Evolutionary conservation across 2,888 invertebrate genomes (phyloP).

Genomic region (Nowickia ferox): DNA sequence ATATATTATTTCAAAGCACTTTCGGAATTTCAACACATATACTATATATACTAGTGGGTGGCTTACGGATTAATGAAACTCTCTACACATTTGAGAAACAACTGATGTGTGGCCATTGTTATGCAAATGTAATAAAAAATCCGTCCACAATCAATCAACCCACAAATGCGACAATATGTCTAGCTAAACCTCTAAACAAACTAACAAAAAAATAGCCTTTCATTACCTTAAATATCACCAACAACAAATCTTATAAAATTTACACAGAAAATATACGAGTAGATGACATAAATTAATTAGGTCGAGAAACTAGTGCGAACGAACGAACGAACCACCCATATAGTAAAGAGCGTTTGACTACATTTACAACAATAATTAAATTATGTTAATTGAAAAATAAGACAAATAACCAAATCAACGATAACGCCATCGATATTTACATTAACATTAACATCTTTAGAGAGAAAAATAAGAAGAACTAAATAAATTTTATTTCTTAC

Average conservation of each 20-base stretch:
- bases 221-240: not conserved
- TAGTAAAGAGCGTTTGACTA: slow-evolving; percentile 42
- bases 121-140: slow-evolving; percentile 1
- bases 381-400: slow-evolving; percentile 61
- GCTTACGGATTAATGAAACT: slow-evolving; percentile 1
- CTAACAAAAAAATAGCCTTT: not conserved
- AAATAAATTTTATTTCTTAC: slow-evolving; percentile 29
- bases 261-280: slow-evolving; percentile 22
- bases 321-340: slow-evolving; percentile 45
- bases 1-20: not conserved
- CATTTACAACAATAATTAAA: slow-evolving; percentile 59
- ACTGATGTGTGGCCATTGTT: slow-evolving; percentile 3
- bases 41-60: slow-evolving; percentile 12
- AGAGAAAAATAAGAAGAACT: not conserved
- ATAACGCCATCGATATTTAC: not conserved
- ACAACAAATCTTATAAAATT: slow-evolving; percentile 28
- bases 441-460: slow-evolving; percentile 8
- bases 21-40: not conserved
- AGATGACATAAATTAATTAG: slow-evolving; percentile 5
- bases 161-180: slow-evolving; percentile 44
- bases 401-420: not conserved
- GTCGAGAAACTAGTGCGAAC: not conserved
- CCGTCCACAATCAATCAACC: slow-evolving; percentile 1
- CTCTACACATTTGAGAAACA: not conserved
- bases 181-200: not conserved